Evolutionary conservation across 2,888 invertebrate genomes (phyloP).

Genomic region (Conus canariensis): DNA sequence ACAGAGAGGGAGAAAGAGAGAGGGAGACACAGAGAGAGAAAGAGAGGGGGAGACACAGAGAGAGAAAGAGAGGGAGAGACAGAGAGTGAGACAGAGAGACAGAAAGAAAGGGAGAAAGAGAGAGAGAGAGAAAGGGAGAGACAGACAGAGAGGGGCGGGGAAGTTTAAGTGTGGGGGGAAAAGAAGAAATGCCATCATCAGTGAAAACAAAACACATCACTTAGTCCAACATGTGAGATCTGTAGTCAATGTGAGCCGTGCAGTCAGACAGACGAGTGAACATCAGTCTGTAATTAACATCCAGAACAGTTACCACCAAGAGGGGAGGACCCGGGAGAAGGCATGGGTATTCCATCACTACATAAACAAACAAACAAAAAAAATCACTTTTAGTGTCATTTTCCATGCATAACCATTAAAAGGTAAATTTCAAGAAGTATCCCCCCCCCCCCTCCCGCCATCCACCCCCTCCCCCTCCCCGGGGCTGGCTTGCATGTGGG

Average conservation of each 20-base stretch:
- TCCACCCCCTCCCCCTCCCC: not conserved
- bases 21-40: too few species aligned
- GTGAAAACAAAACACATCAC: too few species aligned
- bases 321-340: not conserved
- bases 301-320: not conserved
- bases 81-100: too few species aligned
- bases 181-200: slow-evolving; percentile 17
- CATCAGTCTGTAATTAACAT: not conserved
- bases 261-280: not conserved
- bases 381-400: not conserved
- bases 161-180: not conserved
- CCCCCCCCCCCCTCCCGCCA: not conserved
- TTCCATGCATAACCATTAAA: not conserved
- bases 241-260: not conserved
- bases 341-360: not conserved
- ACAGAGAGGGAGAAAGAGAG: too few species aligned
- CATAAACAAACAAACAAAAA: not conserved
- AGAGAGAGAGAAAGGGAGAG: too few species aligned
- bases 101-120: too few species aligned
- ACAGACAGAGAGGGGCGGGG: not conserved
- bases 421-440: too few species aligned
- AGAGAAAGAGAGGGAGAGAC: too few species aligned
- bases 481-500: not conserved
- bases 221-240: not conserved
- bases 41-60: too few species aligned